Percentiles rank a stretch among this genome's conserved stretches.
Conservation (phyloP, 2,797 vertebrate species). For the Lagocephalus sceleratus region DNA sequence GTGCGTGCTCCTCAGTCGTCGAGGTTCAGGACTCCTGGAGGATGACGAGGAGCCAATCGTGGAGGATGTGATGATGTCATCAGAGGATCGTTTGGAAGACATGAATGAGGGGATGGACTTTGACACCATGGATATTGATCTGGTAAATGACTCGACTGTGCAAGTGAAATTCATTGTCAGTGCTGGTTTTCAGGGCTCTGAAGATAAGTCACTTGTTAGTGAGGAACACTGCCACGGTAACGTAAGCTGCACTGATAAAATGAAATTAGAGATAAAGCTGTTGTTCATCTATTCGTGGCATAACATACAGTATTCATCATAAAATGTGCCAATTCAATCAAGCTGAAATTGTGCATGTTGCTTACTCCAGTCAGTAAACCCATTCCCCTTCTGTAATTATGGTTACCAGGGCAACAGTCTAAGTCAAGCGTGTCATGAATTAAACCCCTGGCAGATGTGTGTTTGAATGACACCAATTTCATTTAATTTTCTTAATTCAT, state of each 20-base stretch:
- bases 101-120: slow-evolving; percentile 98
- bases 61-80: slow-evolving; percentile 99
- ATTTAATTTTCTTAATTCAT: too few relatives aligned
- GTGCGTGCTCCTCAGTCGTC: slow-evolving; percentile 76
- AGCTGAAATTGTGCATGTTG: too few relatives aligned
- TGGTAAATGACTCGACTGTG: slow-evolving; percentile 73
- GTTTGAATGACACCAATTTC: too few relatives aligned
- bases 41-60: slow-evolving; percentile 97
- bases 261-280: too few relatives aligned
- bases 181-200: too few relatives aligned
- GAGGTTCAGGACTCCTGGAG: slow-evolving; percentile 93
- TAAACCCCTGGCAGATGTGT: background rate
- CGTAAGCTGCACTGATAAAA: too few relatives aligned
- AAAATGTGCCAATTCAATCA: too few relatives aligned
- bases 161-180: background rate
- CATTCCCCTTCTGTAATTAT: too few relatives aligned
- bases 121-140: slow-evolving; percentile 96
- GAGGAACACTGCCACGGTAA: background rate
- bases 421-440: background rate
- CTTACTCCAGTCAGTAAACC: too few relatives aligned
- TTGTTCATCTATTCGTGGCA: too few relatives aligned
- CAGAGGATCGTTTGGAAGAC: slow-evolving; percentile 93
- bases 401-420: too few relatives aligned
- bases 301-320: too few relatives aligned
- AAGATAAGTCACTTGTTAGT: background rate